Base-by-base conservation (phyloP, 2,888 invertebrate species). In the Artemia sinica region DNA sequence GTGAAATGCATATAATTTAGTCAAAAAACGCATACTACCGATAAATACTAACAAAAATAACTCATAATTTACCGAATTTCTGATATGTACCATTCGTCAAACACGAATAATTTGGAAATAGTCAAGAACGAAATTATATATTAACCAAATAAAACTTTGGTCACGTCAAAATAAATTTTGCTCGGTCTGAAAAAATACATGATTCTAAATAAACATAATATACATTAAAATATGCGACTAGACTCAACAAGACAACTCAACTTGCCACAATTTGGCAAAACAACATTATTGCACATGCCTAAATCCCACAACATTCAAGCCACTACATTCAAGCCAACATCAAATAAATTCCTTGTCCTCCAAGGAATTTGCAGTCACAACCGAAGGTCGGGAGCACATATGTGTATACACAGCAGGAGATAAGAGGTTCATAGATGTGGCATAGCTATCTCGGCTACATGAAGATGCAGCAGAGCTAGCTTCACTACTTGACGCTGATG, bases 391-490 rank as follows among this genome's bases (percentile, higher is more conserved):
- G 52, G 48, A n/a, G 41, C 63, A 41, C 48, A 50, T 41, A 51
- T 52, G n/a, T 9, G 48, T 18, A 66, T 66, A 41, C 66, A 18
- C 66, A 66, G 66, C n/a, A n/a, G 41, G 50, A 58, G 14, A n/a
- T 41, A 67, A 28, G 69, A 69, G 18, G 69, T 51, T 8, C 51
- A 69, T 8, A 65, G 65, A 13, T 28, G 14, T 18, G 63, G 65
- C 68, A 8, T 51, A 63, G n/a, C 63, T 63, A 63, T 68, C 68
- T 49, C 68, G 8, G 13, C 52, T 66, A 66, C 70, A 70, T 12
- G 70, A 70, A 14, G 70, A 70, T 50, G 68, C 70, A 52, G 70
- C 69, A n/a, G 70, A 70, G 12, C 66, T 66, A 13, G 67, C 65
- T 41, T 67, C 52, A 9, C 63, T 66, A 18, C 65, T 50, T 9